Conservation (phyloP, 2,888 invertebrate species). For the Ornithoptera alexandrae region DNA sequence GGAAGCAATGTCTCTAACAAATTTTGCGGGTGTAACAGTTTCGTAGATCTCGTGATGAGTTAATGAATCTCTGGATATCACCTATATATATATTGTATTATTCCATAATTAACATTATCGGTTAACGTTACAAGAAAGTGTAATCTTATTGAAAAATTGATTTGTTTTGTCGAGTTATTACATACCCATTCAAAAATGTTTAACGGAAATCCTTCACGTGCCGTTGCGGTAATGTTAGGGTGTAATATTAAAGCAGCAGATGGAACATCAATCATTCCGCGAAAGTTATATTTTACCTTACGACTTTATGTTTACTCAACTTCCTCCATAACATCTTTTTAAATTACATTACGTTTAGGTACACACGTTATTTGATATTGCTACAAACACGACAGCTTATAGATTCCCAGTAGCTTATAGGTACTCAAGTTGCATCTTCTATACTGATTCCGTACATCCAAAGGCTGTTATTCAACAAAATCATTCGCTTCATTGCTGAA, state of each 20-base stretch:
- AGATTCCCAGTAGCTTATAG: too few species aligned
- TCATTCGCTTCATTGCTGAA: too few species aligned
- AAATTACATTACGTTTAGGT: neutral
- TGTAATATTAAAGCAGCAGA: slow-evolving; percentile 26
- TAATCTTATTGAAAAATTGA: neutral
- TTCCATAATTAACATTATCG: too few species aligned
- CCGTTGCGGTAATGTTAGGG: slow-evolving; percentile 23
- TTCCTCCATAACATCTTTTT: neutral
- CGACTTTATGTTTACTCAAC: slow-evolving; percentile 10
- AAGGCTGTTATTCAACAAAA: too few species aligned
- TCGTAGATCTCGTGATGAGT: too few species aligned
- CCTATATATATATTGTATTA: too few species aligned
- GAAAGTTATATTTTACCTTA: slow-evolving; percentile 25
- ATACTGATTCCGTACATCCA: too few species aligned
- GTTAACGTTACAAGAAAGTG: neutral
- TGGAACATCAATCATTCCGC: slow-evolving; percentile 26
- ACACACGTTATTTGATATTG: neutral
- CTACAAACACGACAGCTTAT: too few species aligned
- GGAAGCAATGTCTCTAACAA: too few species aligned
- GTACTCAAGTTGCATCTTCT: too few species aligned
- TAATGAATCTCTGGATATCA: too few species aligned
- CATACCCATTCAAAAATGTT: slow-evolving; percentile 9
- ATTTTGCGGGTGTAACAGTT: too few species aligned
- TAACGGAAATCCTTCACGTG: slow-evolving; percentile 9
- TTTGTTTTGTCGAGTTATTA: slow-evolving; percentile 5